Conservation (phyloP, 2,888 invertebrate genomes). For the Coecobrya sp. region DNA sequence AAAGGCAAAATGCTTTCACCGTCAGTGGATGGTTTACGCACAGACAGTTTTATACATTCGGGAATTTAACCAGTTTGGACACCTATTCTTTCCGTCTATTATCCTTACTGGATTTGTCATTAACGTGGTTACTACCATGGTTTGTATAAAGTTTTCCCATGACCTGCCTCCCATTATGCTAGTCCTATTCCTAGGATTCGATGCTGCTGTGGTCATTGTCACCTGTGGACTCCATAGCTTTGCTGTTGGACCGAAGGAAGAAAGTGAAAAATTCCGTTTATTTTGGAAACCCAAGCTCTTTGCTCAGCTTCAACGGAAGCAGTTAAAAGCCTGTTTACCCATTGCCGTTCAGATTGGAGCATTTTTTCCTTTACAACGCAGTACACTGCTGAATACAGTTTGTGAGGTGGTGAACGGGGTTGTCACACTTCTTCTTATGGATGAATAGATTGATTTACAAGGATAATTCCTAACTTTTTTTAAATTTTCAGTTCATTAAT, state of each 20-base stretch:
- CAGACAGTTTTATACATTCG: conserved; percentile 21
- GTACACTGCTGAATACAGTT: conserved; percentile 43
- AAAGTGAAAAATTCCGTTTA: conserved; percentile 2
- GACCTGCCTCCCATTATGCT: neutral
- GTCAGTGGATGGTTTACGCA: conserved; percentile 32
- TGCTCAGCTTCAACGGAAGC: neutral
- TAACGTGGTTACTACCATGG: conserved; percentile 41
- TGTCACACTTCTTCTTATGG: conserved; percentile 47
- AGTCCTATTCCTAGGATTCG: conserved; percentile 48
- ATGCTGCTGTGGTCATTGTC: neutral
- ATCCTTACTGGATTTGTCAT: conserved; percentile 34
- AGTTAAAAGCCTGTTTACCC: neutral
- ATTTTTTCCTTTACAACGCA: conserved; percentile 48
- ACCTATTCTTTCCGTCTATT: neutral
- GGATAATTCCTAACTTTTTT: too few relatives aligned
- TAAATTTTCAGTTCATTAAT: too few relatives aligned
- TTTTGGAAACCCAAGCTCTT: conserved; percentile 42
- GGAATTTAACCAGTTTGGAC: conserved; percentile 38
- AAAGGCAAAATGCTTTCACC: neutral
- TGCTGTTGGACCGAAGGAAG: conserved; percentile 42
- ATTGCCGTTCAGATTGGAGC: conserved; percentile 29
- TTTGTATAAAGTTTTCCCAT: conserved; percentile 43
- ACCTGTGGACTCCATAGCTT: conserved; percentile 32
- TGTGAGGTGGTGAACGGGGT: conserved; percentile 12
- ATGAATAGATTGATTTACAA: neutral